A percentile compares a stretch with the other conserved stretches of the same genome.
phyloP scores from a whole-genome alignment of 2,888 invertebrate genomes.

The Margaritifera margaritifera region DNA sequence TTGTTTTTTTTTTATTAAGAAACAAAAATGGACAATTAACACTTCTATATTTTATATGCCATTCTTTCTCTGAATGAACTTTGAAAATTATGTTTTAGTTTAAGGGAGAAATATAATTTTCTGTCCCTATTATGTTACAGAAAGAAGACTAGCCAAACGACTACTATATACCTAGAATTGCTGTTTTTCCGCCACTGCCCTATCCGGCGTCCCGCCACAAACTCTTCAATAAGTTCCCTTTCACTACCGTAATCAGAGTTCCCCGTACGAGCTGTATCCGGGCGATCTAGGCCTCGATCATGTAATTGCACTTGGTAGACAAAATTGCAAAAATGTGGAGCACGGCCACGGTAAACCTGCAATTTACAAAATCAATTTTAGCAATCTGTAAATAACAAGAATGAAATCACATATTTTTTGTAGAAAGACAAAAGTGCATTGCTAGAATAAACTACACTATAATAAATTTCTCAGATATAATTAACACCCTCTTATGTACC shows the following conservation, averaged over 20 bases:
- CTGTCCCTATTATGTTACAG: not conserved
- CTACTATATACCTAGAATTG: slow-evolving; percentile 29
- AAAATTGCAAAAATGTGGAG: slow-evolving; percentile 60
- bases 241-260: slow-evolving; percentile 37
- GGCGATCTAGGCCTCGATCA: slow-evolving; percentile 26
- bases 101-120: not conserved
- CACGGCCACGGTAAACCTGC: slow-evolving; percentile 45
- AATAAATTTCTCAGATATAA: not conserved
- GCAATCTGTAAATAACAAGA: not conserved
- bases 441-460: not conserved
- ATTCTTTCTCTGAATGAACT: too few relatives aligned
- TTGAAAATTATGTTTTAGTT: too few relatives aligned
- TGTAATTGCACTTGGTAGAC: slow-evolving; percentile 49
- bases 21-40: too few relatives aligned
- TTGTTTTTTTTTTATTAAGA: too few relatives aligned
- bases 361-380: slow-evolving; percentile 1
- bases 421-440: not conserved
- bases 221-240: slow-evolving; percentile 25
- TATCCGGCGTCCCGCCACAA: slow-evolving; percentile 35
- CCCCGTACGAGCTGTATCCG: slow-evolving; percentile 28
- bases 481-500: not conserved
- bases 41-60: too few relatives aligned
- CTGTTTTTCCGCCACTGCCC: slow-evolving; percentile 43
- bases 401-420: not conserved
- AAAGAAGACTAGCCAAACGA: not conserved